A percentile compares a stretch with the other conserved stretches of the same genome.
Evolutionary conservation across 2,888 invertebrate species (phyloP).

Genomic region (Ethmia dodecea): DNA sequence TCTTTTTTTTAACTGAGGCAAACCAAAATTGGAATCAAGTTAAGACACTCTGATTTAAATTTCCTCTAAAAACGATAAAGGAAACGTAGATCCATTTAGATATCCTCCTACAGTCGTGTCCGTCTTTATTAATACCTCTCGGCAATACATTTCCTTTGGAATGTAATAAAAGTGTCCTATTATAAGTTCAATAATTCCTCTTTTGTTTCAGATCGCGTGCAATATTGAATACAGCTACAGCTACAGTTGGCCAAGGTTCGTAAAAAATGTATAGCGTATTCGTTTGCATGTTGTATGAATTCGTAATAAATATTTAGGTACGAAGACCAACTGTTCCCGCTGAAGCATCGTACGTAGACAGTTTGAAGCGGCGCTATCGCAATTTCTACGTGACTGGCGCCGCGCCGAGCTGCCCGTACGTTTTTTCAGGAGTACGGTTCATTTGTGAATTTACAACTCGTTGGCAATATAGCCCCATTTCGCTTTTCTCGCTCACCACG

Average conservation of each 20-base stretch:
- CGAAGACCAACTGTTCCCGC: background rate
- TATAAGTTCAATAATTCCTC: slow-evolving; percentile 10
- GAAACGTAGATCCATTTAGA: slow-evolving; percentile 14
- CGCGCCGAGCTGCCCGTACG: no score
- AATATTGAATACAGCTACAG: slow-evolving; percentile 20
- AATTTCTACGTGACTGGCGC: slow-evolving; percentile 25
- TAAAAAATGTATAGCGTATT: slow-evolving; percentile 5
- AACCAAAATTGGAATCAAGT: slow-evolving; percentile 2
- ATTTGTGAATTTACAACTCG: slow-evolving; percentile 39
- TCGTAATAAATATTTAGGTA: slow-evolving; percentile 1
- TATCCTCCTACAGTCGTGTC: slow-evolving; percentile 13
- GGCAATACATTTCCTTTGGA: slow-evolving; percentile 6
- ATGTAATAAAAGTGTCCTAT: slow-evolving; percentile 4
- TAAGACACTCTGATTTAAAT: slow-evolving; percentile 10
- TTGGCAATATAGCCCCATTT: slow-evolving; percentile 42
- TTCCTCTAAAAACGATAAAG: slow-evolving; percentile 14
- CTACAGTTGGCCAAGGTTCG: slow-evolving; percentile 13
- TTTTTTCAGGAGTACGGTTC: slow-evolving; percentile 29
- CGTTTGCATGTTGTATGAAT: background rate
- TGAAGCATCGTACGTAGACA: background rate
- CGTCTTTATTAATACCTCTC: slow-evolving; percentile 9
- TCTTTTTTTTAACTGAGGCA: no score
- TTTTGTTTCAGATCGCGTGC: slow-evolving; percentile 35
- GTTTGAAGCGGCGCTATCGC: slow-evolving; percentile 17
- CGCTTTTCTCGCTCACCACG: slow-evolving; percentile 33